Percentiles rank a stretch among this genome's conserved stretches.
Conservation (phyloP, 2,113 vertebrate species). For the Campylorhamphus procurvoides region DNA sequence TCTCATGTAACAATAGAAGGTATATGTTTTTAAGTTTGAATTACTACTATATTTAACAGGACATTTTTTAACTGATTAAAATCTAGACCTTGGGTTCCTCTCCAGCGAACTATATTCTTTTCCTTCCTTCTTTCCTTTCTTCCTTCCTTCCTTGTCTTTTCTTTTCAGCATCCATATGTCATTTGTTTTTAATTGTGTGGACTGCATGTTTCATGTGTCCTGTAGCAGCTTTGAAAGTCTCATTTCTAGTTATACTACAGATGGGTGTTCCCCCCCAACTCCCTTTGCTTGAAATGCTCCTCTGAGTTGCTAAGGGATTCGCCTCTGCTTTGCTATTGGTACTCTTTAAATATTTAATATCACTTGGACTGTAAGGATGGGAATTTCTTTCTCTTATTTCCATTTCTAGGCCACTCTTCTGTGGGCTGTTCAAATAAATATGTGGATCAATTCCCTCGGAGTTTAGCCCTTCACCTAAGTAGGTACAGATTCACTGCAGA, state of each 20-base stretch:
- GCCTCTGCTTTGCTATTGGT: constrained; percentile 45
- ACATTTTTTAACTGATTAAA: constrained; percentile 82
- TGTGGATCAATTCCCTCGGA: constrained; percentile 33
- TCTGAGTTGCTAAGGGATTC: constrained; percentile 47
- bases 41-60: constrained; percentile 82
- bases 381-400: constrained; percentile 57
- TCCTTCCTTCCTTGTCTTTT: constrained; percentile 71
- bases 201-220: constrained; percentile 76
- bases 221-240: constrained; percentile 56
- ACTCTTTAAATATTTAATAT: constrained; percentile 51
- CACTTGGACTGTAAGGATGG: constrained; percentile 27
- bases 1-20: constrained; percentile 79
- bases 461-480: constrained; percentile 32
- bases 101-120: constrained; percentile 72
- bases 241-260: constrained; percentile 48
- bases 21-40: constrained; percentile 76
- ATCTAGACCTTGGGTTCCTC: constrained; percentile 76
- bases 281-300: constrained; percentile 42
- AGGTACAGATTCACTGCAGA: constrained; percentile 39
- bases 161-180: constrained; percentile 73
- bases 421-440: constrained; percentile 55
- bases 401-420: constrained; percentile 61
- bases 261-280: not conserved
- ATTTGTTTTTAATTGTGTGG: constrained; percentile 74
- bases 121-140: constrained; percentile 53